Evolutionary conservation across 64 coral and sea anemone species (phyloP).

Genomic region (Catalaphyllia jardinei): DNA sequence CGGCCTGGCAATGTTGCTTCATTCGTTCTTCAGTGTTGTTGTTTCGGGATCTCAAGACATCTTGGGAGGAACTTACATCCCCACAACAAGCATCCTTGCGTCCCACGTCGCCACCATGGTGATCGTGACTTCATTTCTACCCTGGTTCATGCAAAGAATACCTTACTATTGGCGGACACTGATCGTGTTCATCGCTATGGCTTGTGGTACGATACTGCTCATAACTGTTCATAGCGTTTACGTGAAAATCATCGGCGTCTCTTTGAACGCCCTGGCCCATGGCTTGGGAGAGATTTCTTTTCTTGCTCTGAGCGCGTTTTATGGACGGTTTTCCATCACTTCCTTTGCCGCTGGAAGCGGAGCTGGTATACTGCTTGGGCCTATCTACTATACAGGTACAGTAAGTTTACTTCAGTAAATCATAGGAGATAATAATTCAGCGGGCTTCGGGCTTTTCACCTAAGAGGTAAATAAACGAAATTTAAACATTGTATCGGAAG

Average conservation of each 20-base stretch:
- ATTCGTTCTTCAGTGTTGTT: constrained; percentile 55
- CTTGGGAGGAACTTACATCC: constrained; percentile 72
- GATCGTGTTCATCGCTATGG: constrained; percentile 62
- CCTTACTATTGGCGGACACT: constrained; percentile 78
- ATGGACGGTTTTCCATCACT: constrained; percentile 65
- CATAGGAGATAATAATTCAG: not conserved
- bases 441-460: not conserved
- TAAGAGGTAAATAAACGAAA: too few relatives aligned
- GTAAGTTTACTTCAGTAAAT: not conserved
- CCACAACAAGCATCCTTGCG: constrained; percentile 56
- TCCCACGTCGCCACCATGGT: constrained; percentile 88
- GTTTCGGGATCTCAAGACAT: constrained; percentile 84
- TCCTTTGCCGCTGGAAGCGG: constrained; percentile 87
- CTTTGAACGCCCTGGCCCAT: constrained; percentile 73
- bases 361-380: constrained; percentile 63
- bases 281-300: constrained; percentile 76
- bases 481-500: too few relatives aligned
- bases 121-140: constrained; percentile 52
- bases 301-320: constrained; percentile 73
- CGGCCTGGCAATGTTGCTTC: constrained; percentile 69
- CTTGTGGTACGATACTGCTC: constrained; percentile 58
- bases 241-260: constrained; percentile 71
- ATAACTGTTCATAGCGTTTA: constrained; percentile 59
- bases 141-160: constrained; percentile 85
- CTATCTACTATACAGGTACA: constrained; percentile 82